Percentiles rank a stretch among this genome's conserved stretches.
Conservation (phyloP, 2,797 vertebrate species). For the Setipinna tenuifilis region DNA sequence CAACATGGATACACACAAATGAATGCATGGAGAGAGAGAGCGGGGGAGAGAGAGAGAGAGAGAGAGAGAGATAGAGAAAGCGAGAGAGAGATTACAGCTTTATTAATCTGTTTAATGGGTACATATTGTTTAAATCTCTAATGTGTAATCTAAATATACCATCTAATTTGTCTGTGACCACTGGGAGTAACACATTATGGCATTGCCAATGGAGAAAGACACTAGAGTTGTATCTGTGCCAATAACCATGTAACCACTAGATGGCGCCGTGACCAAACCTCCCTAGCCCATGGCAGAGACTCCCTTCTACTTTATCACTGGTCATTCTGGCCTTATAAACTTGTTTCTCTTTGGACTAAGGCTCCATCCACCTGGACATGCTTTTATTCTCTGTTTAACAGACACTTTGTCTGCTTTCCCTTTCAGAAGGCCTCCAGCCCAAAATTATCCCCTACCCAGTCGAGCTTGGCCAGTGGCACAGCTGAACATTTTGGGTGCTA, state of each 20-base stretch:
- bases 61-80: not conserved
- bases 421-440: too few relatives aligned
- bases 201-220: not conserved
- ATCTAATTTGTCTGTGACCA: not conserved
- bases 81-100: not conserved
- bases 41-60: not conserved
- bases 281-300: not conserved
- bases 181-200: not conserved
- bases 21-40: not conserved
- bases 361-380: not conserved
- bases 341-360: not conserved
- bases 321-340: not conserved
- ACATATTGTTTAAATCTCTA: not conserved
- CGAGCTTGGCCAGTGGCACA: too few relatives aligned
- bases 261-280: not conserved
- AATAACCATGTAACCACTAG: not conserved
- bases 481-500: too few relatives aligned
- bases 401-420: too few relatives aligned
- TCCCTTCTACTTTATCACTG: not conserved
- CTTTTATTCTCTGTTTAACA: not conserved
- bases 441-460: too few relatives aligned
- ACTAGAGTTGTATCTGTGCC: not conserved
- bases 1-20: conserved; percentile 15
- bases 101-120: not conserved
- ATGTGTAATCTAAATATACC: not conserved